Base-by-base conservation (phyloP, 2,113 vertebrate species). In the Clarias macrocephalus region DNA sequence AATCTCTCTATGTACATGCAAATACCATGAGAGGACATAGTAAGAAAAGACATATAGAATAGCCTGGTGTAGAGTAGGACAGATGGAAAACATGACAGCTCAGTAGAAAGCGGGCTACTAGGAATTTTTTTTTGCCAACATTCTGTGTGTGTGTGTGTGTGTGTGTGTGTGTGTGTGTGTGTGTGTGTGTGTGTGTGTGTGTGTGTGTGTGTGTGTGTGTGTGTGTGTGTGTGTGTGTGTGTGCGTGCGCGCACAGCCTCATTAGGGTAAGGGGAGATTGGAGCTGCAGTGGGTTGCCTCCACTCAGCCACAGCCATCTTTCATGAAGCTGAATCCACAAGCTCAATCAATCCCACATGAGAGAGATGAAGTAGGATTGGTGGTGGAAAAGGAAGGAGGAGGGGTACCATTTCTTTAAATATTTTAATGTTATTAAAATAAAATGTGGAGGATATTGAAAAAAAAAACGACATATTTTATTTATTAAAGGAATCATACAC, bases 331-430 rank as follows among this genome's bases (percentile, higher is more conserved):
- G 90, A 91, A 95, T 95, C 94, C 94, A 92, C 93, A 87, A 92
- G 92, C 94, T 94, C 94, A 95, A 95, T 95, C 94, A 95, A 93
- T 95, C 93, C 94, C 95, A 96, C 95, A 96, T 95, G 95, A 95
- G 90, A 92, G 72, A 83, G 86, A n/a, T 56, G 33, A 85, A 62
- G 85, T 87, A 89, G 72, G 89, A 91, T 85, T 89, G 88, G 33
- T 18, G 85, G 80, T 4, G 77, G 82, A 88, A 88, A 86, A 81
- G 89, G 56, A 85, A 87, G 68, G 33, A 72, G 48, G 56, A 57
- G 65, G 65, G 65, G 42, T 66, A 56, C 21, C 4, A 72, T 88
- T 33, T 82, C 25, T 63, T 62, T 63, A 63, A 19, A 87, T 82
- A 75, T 52, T 75, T 75, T 54, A 65, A 60, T 65, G 62, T 19